Conservation (phyloP, 2,113 vertebrate genomes). For the Paradisaea rubra region DNA sequence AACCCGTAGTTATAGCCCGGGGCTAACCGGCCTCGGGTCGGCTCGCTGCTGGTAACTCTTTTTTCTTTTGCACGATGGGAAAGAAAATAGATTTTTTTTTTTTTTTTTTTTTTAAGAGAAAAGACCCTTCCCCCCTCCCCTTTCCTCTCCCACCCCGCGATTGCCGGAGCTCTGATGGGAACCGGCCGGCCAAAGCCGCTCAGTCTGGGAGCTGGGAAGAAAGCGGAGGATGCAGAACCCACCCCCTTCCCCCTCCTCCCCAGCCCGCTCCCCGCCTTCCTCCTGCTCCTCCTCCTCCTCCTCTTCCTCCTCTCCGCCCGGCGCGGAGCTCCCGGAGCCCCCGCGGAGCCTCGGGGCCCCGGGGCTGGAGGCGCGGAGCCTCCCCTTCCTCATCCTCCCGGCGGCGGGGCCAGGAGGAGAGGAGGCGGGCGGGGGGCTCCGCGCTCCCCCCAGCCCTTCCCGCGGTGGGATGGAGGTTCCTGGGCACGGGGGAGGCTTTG, state of each 20-base stretch:
- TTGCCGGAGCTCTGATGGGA: neutral
- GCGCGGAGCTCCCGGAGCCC: neutral
- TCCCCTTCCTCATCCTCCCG: neutral
- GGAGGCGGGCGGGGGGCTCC: neutral
- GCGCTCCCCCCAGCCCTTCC: neutral
- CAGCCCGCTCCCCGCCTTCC: neutral
- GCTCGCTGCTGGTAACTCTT: neutral
- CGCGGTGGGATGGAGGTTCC: neutral
- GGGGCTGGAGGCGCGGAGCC: neutral
- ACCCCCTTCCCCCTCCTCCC: neutral
- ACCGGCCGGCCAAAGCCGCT: neutral
- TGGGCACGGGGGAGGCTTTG: neutral
- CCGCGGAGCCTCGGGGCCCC: conserved; percentile 6
- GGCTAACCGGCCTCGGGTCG: neutral
- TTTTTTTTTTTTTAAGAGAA: neutral
- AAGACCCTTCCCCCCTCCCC: neutral
- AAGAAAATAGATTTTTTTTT: neutral
- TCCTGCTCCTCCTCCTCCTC: neutral
- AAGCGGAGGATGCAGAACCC: neutral
- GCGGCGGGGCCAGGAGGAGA: neutral
- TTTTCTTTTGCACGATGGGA: neutral
- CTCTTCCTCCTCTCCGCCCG: neutral
- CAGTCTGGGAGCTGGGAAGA: neutral
- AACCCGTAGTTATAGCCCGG: neutral
- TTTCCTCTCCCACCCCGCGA: too few relatives aligned